Percentiles rank a stretch among this genome's conserved stretches.
phyloP scores from a whole-genome alignment of 2,888 invertebrate genomes.

The Oxyscelio sp. region DNA sequence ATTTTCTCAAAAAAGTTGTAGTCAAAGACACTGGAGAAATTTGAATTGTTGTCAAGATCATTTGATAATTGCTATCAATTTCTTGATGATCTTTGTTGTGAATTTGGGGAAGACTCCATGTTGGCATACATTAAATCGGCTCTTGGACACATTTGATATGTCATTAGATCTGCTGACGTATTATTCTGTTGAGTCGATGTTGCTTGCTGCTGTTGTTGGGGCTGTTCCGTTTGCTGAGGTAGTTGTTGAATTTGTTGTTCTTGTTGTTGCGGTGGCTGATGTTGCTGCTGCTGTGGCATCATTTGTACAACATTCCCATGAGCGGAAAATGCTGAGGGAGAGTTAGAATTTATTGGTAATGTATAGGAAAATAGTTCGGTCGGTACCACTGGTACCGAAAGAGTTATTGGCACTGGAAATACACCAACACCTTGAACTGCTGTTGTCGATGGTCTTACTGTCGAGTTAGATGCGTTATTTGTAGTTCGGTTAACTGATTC shows the following conservation, averaged over 20 bases:
- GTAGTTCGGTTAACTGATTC: slow-evolving; percentile 50
- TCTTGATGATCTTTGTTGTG: slow-evolving; percentile 79
- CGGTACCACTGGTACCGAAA: slow-evolving; percentile 84
- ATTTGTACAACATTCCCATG: slow-evolving; percentile 81
- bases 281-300: slow-evolving; percentile 84
- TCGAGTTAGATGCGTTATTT: slow-evolving; percentile 31
- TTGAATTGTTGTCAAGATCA: not conserved
- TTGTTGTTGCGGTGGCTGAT: slow-evolving; percentile 74
- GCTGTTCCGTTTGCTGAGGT: slow-evolving; percentile 75
- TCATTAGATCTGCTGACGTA: slow-evolving; percentile 80
- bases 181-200: slow-evolving; percentile 76
- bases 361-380: slow-evolving; percentile 84
- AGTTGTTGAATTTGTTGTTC: slow-evolving; percentile 74
- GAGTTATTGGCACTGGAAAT: slow-evolving; percentile 82
- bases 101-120: slow-evolving; percentile 80
- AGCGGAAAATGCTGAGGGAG: slow-evolving; percentile 74
- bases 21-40: not conserved
- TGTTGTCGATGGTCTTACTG: slow-evolving; percentile 42
- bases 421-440: slow-evolving; percentile 82
- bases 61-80: slow-evolving; percentile 74
- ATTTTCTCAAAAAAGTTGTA: not conserved
- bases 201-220: slow-evolving; percentile 77
- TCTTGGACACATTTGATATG: slow-evolving; percentile 84
- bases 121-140: slow-evolving; percentile 83
- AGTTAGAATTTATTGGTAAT: slow-evolving; percentile 76